These are phyloP conservation scores for Lophius americanus DNA, from an alignment of 2,797 vertebrate species.

Conservation along the genomic window DNA sequence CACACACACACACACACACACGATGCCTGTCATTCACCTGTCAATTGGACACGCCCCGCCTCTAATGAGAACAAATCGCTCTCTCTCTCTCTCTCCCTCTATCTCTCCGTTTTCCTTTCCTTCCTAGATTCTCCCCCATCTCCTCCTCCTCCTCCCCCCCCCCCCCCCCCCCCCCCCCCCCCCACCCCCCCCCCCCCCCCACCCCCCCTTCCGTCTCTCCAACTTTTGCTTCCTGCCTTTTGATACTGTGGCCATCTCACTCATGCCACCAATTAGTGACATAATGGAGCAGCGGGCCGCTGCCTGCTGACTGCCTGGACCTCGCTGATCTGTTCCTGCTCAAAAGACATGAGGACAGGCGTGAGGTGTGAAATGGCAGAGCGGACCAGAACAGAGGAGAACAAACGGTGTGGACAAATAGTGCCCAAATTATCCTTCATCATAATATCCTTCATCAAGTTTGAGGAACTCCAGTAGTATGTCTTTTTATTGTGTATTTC, in stretches of 20 bases:
- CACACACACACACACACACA: conserved; percentile 26
- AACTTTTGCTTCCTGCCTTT: conserved; percentile 75
- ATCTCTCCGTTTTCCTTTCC: conserved; percentile 41
- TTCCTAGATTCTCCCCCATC: conserved; percentile 57
- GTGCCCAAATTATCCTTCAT: conserved; percentile 3
- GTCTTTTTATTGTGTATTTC: too few species aligned
- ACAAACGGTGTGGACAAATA: conserved; percentile 12
- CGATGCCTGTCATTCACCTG: conserved; percentile 60
- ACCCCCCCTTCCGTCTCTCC: conserved; percentile 29
- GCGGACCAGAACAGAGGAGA: conserved; percentile 8
- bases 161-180: conserved; percentile 26
- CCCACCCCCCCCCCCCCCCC: too few species aligned
- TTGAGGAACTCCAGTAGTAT: too few species aligned
- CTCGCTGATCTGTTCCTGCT: conserved; percentile 56
- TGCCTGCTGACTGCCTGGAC: conserved; percentile 63
- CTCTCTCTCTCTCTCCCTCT: conserved; percentile 34
- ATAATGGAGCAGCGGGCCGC: conserved; percentile 71
- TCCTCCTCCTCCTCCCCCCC: conserved; percentile 23
- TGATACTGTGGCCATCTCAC: conserved; percentile 71
- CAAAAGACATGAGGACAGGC: conserved; percentile 35
- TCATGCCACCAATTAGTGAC: conserved; percentile 79
- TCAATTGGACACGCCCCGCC: conserved; percentile 70
- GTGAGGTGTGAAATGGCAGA: conserved; percentile 25
- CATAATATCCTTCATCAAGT: too few species aligned
- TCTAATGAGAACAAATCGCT: conserved; percentile 72